Evolutionary conservation across 2,888 invertebrate genomes (phyloP).

Genomic region (Eledone cirrhosa): DNA sequence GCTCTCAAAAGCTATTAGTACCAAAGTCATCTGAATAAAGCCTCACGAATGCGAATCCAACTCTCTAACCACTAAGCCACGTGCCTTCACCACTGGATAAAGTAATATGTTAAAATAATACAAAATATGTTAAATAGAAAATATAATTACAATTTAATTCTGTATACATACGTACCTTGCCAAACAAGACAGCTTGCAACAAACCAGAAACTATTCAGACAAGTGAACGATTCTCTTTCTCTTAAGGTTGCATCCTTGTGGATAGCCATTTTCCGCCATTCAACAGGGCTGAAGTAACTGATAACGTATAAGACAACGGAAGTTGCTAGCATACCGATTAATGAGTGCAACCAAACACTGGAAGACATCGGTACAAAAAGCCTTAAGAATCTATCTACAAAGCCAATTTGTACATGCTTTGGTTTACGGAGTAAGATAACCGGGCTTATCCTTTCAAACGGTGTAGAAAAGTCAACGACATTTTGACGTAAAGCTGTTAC

Average conservation of each 20-base stretch:
- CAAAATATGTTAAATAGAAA: too few species aligned
- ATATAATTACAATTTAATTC: too few species aligned
- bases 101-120: too few species aligned
- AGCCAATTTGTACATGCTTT: conserved; percentile 34
- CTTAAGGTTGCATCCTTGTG: conserved; percentile 52
- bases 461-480: conserved; percentile 49
- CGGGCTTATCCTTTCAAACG: conserved; percentile 46
- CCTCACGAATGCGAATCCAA: too few species aligned
- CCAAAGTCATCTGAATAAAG: too few species aligned
- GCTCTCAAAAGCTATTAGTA: too few species aligned
- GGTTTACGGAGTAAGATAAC: conserved; percentile 50
- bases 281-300: conserved; percentile 54
- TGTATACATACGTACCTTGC: conserved; percentile 56
- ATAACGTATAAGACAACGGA: conserved; percentile 53
- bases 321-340: conserved; percentile 50
- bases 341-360: conserved; percentile 52
- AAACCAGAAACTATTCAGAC: conserved; percentile 58
- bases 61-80: too few species aligned
- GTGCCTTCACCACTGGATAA: too few species aligned
- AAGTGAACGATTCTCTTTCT: conserved; percentile 58
- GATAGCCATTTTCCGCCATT: conserved; percentile 53
- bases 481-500: conserved; percentile 39
- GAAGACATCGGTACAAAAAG: conserved; percentile 48
- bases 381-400: conserved; percentile 43
- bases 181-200: conserved; percentile 47